A percentile compares a stretch with the other conserved stretches of the same genome.
Evolutionary conservation across 2,888 invertebrate species (phyloP).

Genomic region (Phymatocera aterrima): DNA sequence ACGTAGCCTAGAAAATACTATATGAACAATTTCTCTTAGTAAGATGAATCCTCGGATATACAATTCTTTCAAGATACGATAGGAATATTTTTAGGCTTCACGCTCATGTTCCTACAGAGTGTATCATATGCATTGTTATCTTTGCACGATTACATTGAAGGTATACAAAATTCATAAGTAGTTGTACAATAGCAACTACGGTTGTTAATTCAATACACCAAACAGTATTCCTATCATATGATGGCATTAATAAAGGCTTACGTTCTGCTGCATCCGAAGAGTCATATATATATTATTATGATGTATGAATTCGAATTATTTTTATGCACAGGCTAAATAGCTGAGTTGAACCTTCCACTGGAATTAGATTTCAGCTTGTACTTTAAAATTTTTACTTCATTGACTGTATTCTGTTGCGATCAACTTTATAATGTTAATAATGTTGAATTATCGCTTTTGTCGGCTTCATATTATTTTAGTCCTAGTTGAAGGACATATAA

Average conservation of each 20-base stretch:
- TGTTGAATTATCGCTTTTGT: constrained; percentile 26
- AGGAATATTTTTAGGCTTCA: background rate
- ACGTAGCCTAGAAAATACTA: background rate
- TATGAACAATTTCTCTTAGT: background rate
- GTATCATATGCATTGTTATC: background rate
- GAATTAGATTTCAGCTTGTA: background rate
- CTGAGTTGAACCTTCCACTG: constrained; percentile 6
- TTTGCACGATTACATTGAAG: background rate
- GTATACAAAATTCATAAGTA: background rate
- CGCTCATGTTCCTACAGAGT: background rate
- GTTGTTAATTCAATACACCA: background rate
- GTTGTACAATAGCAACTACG: constrained; percentile 12
- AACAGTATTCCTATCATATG: constrained; percentile 3
- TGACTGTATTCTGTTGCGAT: constrained; percentile 10
- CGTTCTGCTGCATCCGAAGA: constrained; percentile 20
- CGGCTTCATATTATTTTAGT: constrained; percentile 20
- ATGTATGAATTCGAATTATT: constrained; percentile 39
- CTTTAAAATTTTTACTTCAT: background rate
- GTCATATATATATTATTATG: constrained; percentile 2
- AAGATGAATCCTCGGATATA: too few relatives aligned
- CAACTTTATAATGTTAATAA: constrained; percentile 13
- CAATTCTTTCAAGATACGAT: background rate
- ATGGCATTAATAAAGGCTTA: constrained; percentile 16
- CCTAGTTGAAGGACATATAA: constrained; percentile 40
- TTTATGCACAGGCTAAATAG: constrained; percentile 14